Base-by-base conservation (phyloP, 2,113 vertebrate species). In the Ovibos moschatus region DNA sequence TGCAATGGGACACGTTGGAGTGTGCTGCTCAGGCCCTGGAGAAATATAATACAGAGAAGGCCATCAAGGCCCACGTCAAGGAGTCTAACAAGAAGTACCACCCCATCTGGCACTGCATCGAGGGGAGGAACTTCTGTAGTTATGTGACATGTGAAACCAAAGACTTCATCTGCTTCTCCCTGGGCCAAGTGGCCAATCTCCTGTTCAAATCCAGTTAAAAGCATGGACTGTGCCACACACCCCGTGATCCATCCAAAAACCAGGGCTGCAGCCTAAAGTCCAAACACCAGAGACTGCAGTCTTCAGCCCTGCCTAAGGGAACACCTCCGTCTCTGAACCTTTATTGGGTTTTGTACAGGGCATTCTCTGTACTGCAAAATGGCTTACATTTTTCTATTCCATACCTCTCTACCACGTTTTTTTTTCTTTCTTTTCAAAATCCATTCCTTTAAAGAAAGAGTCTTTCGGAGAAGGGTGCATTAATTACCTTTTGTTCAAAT, bases 11-110 rank as follows among this genome's bases (percentile, higher is more conserved):
- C n/a, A 6, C 9, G 0, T 9, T 36, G 67, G 19, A 36, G 64
- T 36, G 9, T 36, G 19, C 67, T 71, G 2, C 67, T 23, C 19
- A 71, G n/a, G 67, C 67, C 23, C 0, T 23, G n/a, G n/a, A 71
- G n/a, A 40, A 40, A 5, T 3, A 40, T 23, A 23, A 12, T 40
- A 23, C 9, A 23, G n/a, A 23, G n/a, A 5, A 40, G 62, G 30
- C 2, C 10, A 23, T 6, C 19, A 0, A 0, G 5, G n/a, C 5
- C 19, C 19, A 6, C 8, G 3, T 71, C 5, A 23, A 23, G 67
- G 67, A 71, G 67, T 6, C 0, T 12, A 3, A 23, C n/a, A 23
- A 71, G 67, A 40, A 23, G 19, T 23, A 40, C 25, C 1, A 3
- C 4, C 10, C 21, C 12, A 2, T n/a, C 11, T 2, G 3, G n/a